Conservation (phyloP, 1,140 invertebrate genomes). For the Nasonia vitripennis region DNA sequence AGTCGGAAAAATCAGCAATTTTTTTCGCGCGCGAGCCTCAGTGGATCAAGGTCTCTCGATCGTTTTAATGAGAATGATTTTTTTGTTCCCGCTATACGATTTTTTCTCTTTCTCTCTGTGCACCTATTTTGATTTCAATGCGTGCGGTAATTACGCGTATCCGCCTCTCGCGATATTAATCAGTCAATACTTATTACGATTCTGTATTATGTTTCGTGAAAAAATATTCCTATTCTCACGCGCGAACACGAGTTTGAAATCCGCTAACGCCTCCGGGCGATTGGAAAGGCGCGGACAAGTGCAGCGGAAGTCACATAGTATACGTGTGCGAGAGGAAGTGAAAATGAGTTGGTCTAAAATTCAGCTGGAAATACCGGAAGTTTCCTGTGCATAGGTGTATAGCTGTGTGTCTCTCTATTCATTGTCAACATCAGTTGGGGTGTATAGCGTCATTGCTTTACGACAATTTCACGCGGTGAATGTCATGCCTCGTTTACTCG, state of each 20-base stretch:
- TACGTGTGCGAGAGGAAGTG: slow-evolving; percentile 8
- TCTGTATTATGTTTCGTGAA: no score
- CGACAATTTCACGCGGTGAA: slow-evolving; percentile 20
- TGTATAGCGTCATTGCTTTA: neutral
- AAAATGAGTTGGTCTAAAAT: slow-evolving; percentile 27
- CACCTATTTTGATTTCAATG: neutral
- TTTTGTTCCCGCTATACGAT: neutral
- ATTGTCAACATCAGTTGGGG: neutral
- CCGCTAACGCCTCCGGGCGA: neutral
- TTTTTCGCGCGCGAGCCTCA: neutral
- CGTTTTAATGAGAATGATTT: slow-evolving; percentile 8
- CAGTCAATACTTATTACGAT: no score
- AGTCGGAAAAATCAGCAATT: neutral
- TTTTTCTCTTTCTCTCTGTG: slow-evolving; percentile 8
- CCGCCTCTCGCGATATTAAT: no score
- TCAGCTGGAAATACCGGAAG: slow-evolving; percentile 26
- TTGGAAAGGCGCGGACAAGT: slow-evolving; percentile 33
- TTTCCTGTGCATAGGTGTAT: neutral
- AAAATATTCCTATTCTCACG: neutral
- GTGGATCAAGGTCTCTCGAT: slow-evolving; percentile 24
- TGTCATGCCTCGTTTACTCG: neutral
- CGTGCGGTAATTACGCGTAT: neutral
- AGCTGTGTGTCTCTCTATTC: neutral
- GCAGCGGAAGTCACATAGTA: slow-evolving; percentile 8
- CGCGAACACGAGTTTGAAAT: neutral